Base-by-base conservation (phyloP, 2,888 invertebrate species). In the Caradrina kadenii region DNA sequence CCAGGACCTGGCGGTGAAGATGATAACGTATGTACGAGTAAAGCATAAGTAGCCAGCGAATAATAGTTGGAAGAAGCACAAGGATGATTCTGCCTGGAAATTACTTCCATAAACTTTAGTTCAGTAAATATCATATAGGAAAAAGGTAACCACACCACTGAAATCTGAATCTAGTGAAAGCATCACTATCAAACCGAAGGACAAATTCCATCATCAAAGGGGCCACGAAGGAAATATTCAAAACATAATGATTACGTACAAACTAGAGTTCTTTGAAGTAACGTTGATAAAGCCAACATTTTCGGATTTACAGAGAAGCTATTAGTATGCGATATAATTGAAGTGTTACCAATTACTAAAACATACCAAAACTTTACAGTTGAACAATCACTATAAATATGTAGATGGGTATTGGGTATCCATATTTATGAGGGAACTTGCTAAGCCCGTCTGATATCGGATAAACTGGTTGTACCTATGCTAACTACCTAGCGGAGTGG, bases 361-460 rank as follows among this genome's bases (percentile, higher is more conserved):
- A 86, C 71, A 87, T 85, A 79, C 73, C 69, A 69, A 73, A 87
- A 87, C 84, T 87, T 86, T 85, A 86, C 86, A 87, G 86, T 85
- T 82, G 84, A 87, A 84, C 83, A 82, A 80, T 79, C 83, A 76
- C 84, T 85, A 87, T 87, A 89, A 89, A 85, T 84, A 87, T 79
- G 82, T 76, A 73, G 82, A 80, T 77, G 77, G 76, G 76, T 85
- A 83, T 87, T 77, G 77, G 76, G 76, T 85, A 83, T 87, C 63
- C 88, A 89, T 90, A 90, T 90, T 89, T 88, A 90, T 90, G 87
- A 88, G 79, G 50, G 63, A 67, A 76, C 79, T 78, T 67, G 77
- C 65, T 79, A 80, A 82, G 76, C 77, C 49, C 35, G 66, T 48
- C 56, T 62, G 69, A 64, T 73, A 81, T 76, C 69, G 73, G 73